Percentiles rank a stretch among this genome's conserved stretches.
These are phyloP conservation scores for Notolabrus celidotus DNA, from an alignment of 2,797 vertebrate species.

Conservation along the genomic window DNA sequence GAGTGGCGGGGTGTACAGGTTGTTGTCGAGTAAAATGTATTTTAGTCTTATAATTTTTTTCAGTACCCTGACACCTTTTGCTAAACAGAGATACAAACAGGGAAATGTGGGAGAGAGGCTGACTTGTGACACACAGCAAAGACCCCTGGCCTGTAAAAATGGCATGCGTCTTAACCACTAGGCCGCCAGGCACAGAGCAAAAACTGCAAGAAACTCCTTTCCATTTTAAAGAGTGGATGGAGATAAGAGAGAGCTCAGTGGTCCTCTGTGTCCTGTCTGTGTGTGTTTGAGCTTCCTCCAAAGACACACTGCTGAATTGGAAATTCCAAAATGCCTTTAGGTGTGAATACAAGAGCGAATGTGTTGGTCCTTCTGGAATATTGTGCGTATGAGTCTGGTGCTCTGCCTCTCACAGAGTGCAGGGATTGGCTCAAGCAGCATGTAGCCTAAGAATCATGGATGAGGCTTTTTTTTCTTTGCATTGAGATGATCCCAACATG, in stretches of 20 bases:
- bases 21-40: too few species aligned
- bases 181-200: background rate
- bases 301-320: background rate
- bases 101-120: background rate
- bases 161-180: background rate
- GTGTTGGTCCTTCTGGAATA: background rate
- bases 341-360: slow-evolving; percentile 7
- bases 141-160: background rate
- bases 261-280: background rate
- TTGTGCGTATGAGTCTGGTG: background rate
- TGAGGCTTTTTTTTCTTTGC: background rate
- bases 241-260: slow-evolving; percentile 3
- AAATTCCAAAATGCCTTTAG: slow-evolving; percentile 14
- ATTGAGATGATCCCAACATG: slow-evolving; percentile 16
- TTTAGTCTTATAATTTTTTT: too few species aligned
- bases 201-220: background rate
- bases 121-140: background rate
- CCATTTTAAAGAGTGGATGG: slow-evolving; percentile 1
- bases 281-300: slow-evolving; percentile 17
- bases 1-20: too few species aligned
- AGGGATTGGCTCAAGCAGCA: slow-evolving; percentile 4
- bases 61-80: background rate
- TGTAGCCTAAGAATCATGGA: background rate
- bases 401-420: background rate
- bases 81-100: background rate